Base-by-base conservation (phyloP, 92 coral and sea anemone genomes). In the Hydrozoanthus gracilis region DNA sequence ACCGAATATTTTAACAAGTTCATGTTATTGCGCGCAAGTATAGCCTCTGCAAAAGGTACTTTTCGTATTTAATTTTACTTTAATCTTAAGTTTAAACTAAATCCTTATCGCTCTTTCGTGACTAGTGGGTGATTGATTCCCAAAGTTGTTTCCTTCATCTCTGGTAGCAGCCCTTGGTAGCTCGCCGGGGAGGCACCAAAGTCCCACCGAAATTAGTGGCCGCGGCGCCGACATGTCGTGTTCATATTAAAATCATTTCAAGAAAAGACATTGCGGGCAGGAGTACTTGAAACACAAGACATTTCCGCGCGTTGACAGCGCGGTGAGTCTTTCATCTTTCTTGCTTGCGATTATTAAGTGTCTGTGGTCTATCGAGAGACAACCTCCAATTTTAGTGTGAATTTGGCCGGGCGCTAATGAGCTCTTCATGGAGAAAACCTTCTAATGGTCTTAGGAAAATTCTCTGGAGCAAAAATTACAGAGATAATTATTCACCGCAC, bases 221-320 rank as follows among this genome's bases (percentile, higher is more conserved):
- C 27, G 48, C 18, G 85, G 85, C 85, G 85, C 85, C 85, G 47
- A 80, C 52, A 48, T 62, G 85, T 80, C 85, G 73, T 64, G 72
- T 80, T 66, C 73, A 80, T 65, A 80, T 62, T 80, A 80, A 80
- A 80, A 46, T 50, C 85, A 80, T 80, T 78, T 80, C 56, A 67
- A 65, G 56, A 80, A 80, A 48, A 65, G 85, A 67, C 73, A 80
- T 65, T 64, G 85, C 85, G 85, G 85, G 49, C 85, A 80, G 85
- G 61, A n/a, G 49, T 65, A 79, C 98, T 94, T 93, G 98, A 94
- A 87, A 82, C 89, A 73, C 92, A 85, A 84, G 98, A 94, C 91
- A 90, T 91, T 94, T 94, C 98, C 95, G 92, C 92, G 90, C 90
- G 92, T 61, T 93, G 98, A 94, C 98, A 94, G 85, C 79, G 89